Evolutionary conservation across 2,888 invertebrate genomes (phyloP).

Genomic region (Sphaerophoria rueppellii): DNA sequence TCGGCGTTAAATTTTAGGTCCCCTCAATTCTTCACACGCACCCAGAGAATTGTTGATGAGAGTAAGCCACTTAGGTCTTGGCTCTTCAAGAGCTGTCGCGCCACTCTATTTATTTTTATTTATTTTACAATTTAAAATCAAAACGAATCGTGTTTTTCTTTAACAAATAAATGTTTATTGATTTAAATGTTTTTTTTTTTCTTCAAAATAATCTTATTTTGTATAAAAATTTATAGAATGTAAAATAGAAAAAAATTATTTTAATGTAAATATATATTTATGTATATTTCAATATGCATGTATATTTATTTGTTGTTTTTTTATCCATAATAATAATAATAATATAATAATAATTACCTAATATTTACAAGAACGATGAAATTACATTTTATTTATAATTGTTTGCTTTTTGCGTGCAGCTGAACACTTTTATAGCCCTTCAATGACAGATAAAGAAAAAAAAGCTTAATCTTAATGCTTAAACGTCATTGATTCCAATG

Average conservation of each 20-base stretch:
- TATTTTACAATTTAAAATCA: too few relatives aligned
- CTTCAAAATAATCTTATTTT: constrained; percentile 71
- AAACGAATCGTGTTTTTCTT: constrained; percentile 52
- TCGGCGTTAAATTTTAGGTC: too few relatives aligned
- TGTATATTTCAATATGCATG: constrained; percentile 51
- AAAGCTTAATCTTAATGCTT: too few relatives aligned
- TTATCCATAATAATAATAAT: constrained; percentile 35
- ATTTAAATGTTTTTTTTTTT: constrained; percentile 53
- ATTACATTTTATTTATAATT: constrained; percentile 33
- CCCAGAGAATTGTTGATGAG: too few relatives aligned
- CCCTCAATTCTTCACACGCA: too few relatives aligned
- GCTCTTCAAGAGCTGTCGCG: too few relatives aligned
- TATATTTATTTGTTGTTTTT: constrained; percentile 42
- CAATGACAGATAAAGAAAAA: constrained; percentile 1
- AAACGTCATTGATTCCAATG: too few relatives aligned
- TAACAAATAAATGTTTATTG: constrained; percentile 71
- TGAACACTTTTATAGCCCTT: constrained; percentile 65
- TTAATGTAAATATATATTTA: constrained; percentile 68
- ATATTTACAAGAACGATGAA: constrained; percentile 65
- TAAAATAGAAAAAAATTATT: constrained; percentile 73
- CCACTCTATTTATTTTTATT: too few relatives aligned
- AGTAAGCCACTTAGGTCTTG: too few relatives aligned
- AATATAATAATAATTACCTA: constrained; percentile 63
- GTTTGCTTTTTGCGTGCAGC: constrained; percentile 66
- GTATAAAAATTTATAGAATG: constrained; percentile 73